phyloP scores from a whole-genome alignment of 2,888 invertebrate species.

The Ochlodes sylvanus region DNA sequence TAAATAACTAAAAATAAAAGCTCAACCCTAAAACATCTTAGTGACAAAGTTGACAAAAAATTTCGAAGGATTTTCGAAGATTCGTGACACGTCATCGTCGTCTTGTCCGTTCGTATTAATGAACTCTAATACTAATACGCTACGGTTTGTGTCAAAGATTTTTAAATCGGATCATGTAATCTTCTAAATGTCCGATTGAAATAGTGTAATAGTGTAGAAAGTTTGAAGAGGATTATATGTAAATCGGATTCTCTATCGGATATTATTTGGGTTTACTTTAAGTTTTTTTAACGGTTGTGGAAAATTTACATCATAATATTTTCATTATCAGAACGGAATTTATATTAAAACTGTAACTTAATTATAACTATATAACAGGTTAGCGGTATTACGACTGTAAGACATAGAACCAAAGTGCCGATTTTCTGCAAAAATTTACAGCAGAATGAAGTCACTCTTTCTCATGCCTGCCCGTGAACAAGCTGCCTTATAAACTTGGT shows the following conservation, averaged over 20 bases:
- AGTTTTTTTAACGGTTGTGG: too few relatives aligned
- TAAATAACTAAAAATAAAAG: too few relatives aligned
- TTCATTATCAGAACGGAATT: too few relatives aligned
- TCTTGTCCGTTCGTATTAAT: conserved; percentile 61
- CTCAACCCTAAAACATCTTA: conserved; percentile 40
- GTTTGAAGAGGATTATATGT: conserved; percentile 22
- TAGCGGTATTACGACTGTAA: conserved; percentile 17
- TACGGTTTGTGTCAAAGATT: conserved; percentile 13
- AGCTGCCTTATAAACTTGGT: conserved; percentile 47
- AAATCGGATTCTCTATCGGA: conserved; percentile 41
- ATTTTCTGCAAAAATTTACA: conserved; percentile 50
- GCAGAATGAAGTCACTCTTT: conserved; percentile 49
- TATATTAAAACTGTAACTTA: too few relatives aligned
- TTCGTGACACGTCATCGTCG: conserved; percentile 52
- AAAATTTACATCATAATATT: too few relatives aligned
- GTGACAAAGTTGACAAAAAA: not conserved
- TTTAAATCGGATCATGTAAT: not conserved
- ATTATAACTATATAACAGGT: too few relatives aligned
- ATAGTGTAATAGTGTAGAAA: not conserved
- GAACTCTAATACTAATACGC: conserved; percentile 55
- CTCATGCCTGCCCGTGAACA: conserved; percentile 46
- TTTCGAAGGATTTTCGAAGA: conserved; percentile 55
- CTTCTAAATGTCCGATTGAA: not conserved
- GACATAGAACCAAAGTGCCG: conserved; percentile 21
- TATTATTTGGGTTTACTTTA: conserved; percentile 22